Evolutionary conservation across 1,140 invertebrate species (phyloP).

Genomic region (Eumaeus atala): DNA sequence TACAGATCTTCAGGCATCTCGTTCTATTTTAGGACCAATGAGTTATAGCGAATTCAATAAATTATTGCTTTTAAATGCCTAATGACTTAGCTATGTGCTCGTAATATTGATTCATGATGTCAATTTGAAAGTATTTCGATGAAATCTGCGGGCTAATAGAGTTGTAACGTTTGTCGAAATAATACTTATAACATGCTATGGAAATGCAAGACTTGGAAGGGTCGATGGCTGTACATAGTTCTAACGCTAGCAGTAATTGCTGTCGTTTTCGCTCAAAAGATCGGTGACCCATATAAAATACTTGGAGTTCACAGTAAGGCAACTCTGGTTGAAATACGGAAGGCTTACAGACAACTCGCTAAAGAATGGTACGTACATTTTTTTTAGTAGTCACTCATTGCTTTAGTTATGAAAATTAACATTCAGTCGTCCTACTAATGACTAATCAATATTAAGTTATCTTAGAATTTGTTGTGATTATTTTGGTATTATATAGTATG

Average conservation of each 20-base stretch:
- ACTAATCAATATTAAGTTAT: neutral
- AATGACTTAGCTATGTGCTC: constrained; percentile 37
- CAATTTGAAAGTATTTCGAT: constrained; percentile 39
- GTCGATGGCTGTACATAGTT: constrained; percentile 49
- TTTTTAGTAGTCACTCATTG: constrained; percentile 3
- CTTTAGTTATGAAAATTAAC: neutral
- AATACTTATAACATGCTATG: constrained; percentile 59
- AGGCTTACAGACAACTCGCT: constrained; percentile 91
- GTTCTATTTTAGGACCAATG: constrained; percentile 61
- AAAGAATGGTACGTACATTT: constrained; percentile 85
- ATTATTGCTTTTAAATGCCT: constrained; percentile 31
- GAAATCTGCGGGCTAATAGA: constrained; percentile 34
- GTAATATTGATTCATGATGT: constrained; percentile 25
- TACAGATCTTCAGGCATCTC: constrained; percentile 47
- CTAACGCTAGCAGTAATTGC: constrained; percentile 38
- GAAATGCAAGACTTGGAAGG: constrained; percentile 53
- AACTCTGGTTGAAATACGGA: constrained; percentile 86
- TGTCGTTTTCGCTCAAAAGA: constrained; percentile 63
- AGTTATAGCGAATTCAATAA: constrained; percentile 51
- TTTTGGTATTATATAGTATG: too few relatives aligned
- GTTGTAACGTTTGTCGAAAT: constrained; percentile 30
- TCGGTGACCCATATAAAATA: constrained; percentile 89
- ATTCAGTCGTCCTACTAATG: neutral
- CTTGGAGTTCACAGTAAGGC: constrained; percentile 86
- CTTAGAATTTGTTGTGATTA: too few relatives aligned